These are phyloP conservation scores for Vombatus ursinus DNA, from an alignment of 2,113 vertebrate genomes.

Conservation along the genomic window DNA sequence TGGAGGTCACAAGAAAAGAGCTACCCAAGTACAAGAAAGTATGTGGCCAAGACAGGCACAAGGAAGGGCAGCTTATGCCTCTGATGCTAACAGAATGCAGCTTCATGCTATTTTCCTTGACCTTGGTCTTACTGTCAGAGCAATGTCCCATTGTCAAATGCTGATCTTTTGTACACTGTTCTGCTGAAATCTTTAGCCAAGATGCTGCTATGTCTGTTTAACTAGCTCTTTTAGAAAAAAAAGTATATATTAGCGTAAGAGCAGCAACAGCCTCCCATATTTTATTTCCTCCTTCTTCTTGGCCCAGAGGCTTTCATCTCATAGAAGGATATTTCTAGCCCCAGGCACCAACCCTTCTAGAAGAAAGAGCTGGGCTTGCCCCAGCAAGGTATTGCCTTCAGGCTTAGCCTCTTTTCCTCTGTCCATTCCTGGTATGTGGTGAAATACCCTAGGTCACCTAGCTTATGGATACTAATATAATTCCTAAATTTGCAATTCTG, in stretches of 20 bases:
- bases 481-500: neutral
- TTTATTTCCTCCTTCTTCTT: neutral
- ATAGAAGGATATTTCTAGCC: neutral
- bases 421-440: neutral
- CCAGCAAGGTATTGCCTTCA: neutral
- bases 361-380: neutral
- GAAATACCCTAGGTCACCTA: neutral
- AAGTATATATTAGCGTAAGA: neutral
- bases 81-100: neutral
- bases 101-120: neutral
- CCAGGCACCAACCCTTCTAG: neutral
- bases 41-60: neutral
- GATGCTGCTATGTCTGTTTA: neutral
- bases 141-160: neutral
- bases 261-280: neutral
- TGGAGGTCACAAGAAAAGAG: neutral
- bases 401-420: neutral
- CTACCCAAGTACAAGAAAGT: neutral
- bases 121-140: neutral
- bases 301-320: neutral
- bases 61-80: neutral
- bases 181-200: neutral
- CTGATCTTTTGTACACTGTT: neutral
- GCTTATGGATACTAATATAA: neutral
- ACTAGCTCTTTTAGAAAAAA: neutral